A percentile compares a stretch with the other conserved stretches of the same genome.
Evolutionary conservation across 2,797 vertebrate genomes (phyloP).

Genomic region (Heterohyrax brucei): DNA sequence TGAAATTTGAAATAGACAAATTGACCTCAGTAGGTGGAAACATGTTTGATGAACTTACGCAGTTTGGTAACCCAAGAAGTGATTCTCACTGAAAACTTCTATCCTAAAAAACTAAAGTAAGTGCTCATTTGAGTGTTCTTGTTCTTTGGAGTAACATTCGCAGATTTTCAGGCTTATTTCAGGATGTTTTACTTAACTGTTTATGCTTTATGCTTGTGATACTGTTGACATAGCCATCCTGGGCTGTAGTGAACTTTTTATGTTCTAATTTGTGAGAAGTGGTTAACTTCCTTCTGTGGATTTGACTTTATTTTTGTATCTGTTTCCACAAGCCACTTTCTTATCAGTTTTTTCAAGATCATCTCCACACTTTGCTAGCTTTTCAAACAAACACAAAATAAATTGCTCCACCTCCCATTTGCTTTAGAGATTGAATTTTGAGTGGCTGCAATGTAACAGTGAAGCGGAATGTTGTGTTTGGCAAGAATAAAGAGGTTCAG

Average conservation of each 20-base stretch:
- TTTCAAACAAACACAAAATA: conserved; percentile 7
- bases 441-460: background rate
- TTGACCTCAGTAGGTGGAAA: conserved; percentile 1
- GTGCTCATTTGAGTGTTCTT: background rate
- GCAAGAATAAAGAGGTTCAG: background rate
- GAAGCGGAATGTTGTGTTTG: background rate
- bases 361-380: background rate
- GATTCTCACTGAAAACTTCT: background rate
- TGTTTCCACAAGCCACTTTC: background rate
- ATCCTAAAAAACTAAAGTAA: conserved; percentile 1
- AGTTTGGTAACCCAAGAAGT: background rate
- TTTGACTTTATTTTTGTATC: background rate
- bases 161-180: conserved; percentile 36
- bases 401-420: background rate
- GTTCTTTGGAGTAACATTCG: background rate
- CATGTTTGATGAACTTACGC: background rate
- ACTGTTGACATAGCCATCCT: background rate
- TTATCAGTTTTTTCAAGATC: conserved; percentile 60
- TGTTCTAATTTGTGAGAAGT: background rate
- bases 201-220: conserved; percentile 15
- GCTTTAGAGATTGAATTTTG: conserved; percentile 16
- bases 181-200: background rate
- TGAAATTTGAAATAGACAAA: conserved; percentile 28
- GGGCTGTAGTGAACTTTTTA: background rate
- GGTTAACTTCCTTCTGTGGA: background rate